Evolutionary conservation across 1,140 invertebrate species (phyloP).

Genomic region (Drosophila triauraria): DNA sequence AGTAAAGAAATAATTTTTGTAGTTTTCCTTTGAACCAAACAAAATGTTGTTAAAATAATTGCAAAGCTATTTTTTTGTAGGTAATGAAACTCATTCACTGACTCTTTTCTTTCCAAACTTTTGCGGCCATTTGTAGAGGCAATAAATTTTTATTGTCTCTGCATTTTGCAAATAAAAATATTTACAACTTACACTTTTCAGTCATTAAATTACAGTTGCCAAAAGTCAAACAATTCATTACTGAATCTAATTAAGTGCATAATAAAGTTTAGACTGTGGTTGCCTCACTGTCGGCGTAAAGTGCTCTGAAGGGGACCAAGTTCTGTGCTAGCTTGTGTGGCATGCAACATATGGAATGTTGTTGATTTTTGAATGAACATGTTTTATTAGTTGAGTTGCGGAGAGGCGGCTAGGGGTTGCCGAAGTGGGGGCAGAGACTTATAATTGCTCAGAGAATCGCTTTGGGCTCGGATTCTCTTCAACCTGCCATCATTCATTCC

Average conservation of each 20-base stretch:
- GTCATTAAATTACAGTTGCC: neutral
- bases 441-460: constrained; percentile 33
- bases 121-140: neutral
- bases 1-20: too few species aligned
- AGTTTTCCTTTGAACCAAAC: too few species aligned
- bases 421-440: constrained; percentile 14
- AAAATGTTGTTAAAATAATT: neutral
- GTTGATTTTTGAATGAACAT: constrained; percentile 47
- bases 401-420: neutral
- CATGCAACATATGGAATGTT: constrained; percentile 46
- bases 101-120: neutral
- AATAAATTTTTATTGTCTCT: neutral
- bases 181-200: neutral
- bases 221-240: neutral
- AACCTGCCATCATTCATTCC: constrained; percentile 17
- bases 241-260: neutral
- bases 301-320: constrained; percentile 10
- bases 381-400: constrained; percentile 22
- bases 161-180: neutral
- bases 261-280: neutral
- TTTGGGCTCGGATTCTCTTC: constrained; percentile 9
- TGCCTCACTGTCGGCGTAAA: constrained; percentile 11
- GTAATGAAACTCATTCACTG: neutral
- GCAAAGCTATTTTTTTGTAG: too few species aligned
- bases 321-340: constrained; percentile 33